Percentiles rank a stretch among this genome's conserved stretches.
These are phyloP conservation scores for Sinocyclocheilus rhinocerous DNA, from an alignment of 2,113 vertebrate genomes.

Conservation along the genomic window DNA sequence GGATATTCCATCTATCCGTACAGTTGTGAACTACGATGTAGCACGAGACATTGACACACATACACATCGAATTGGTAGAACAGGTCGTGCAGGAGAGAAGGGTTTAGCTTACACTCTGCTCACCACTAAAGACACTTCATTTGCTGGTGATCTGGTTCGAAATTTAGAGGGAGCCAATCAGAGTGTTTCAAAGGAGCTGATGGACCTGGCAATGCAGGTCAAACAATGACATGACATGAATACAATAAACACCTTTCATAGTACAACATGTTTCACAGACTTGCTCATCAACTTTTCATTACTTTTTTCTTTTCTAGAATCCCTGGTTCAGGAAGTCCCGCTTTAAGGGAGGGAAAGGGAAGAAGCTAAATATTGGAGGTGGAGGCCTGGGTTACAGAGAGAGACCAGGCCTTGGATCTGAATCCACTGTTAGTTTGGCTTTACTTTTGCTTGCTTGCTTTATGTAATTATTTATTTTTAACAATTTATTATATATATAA, in stretches of 20 bases:
- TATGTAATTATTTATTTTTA: neutral
- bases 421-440: slow-evolving; percentile 83
- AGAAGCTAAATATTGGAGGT: slow-evolving; percentile 94
- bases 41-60: slow-evolving; percentile 97
- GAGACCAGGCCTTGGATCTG: slow-evolving; percentile 91
- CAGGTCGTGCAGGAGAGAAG: slow-evolving; percentile 94
- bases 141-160: slow-evolving; percentile 95
- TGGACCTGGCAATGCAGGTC: slow-evolving; percentile 98
- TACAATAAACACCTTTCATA: neutral
- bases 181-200: slow-evolving; percentile 89
- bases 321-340: slow-evolving; percentile 97
- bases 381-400: slow-evolving; percentile 95
- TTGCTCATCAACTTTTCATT: neutral
- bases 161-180: slow-evolving; percentile 99
- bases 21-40: slow-evolving; percentile 96
- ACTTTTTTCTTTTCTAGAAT: slow-evolving; percentile 76
- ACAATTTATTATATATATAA: neutral
- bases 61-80: slow-evolving; percentile 94
- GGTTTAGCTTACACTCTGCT: slow-evolving; percentile 93
- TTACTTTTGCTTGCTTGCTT: neutral
- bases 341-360: slow-evolving; percentile 95
- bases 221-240: neutral
- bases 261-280: neutral
- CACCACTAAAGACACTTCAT: slow-evolving; percentile 92
- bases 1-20: slow-evolving; percentile 98